Percentiles rank a stretch among this genome's conserved stretches.
phyloP scores from a whole-genome alignment of 2,113 vertebrate genomes.

The Chionis minor region DNA sequence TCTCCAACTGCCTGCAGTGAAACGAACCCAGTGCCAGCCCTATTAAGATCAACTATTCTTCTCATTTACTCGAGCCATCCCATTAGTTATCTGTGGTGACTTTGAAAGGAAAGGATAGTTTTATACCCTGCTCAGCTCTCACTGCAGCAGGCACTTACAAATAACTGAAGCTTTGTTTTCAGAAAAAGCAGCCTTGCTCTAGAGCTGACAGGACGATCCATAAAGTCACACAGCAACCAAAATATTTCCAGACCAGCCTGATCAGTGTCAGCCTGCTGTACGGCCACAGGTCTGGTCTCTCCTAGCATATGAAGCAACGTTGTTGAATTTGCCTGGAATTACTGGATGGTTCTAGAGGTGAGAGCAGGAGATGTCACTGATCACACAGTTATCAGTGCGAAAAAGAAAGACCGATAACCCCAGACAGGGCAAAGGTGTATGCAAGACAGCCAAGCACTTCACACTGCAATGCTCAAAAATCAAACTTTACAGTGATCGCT shows the following conservation, averaged over 20 bases:
- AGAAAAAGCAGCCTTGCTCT: slow-evolving; percentile 40
- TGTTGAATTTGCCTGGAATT: background rate
- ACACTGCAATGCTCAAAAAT: background rate
- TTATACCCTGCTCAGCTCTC: slow-evolving; percentile 65
- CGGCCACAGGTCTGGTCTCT: background rate
- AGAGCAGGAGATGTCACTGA: background rate
- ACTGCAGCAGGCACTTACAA: slow-evolving; percentile 56
- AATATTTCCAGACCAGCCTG: background rate
- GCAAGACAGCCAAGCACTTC: background rate
- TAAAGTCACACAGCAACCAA: slow-evolving; percentile 10
- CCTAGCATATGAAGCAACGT: background rate
- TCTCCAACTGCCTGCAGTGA: slow-evolving; percentile 23
- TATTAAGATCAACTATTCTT: slow-evolving; percentile 57
- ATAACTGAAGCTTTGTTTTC: slow-evolving; percentile 52
- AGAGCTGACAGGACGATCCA: slow-evolving; percentile 42
- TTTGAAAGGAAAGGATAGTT: slow-evolving; percentile 52
- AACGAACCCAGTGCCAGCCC: slow-evolving; percentile 25
- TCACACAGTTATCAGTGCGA: accelerated
- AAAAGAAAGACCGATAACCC: background rate
- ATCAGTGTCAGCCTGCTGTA: background rate
- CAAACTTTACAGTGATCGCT: background rate
- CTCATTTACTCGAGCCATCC: slow-evolving; percentile 37
- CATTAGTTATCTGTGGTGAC: slow-evolving; percentile 63
- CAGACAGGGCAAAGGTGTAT: background rate
- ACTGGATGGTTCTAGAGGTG: background rate